Conservation (phyloP, 2,888 invertebrate genomes). For the Trimorus sp. region DNA sequence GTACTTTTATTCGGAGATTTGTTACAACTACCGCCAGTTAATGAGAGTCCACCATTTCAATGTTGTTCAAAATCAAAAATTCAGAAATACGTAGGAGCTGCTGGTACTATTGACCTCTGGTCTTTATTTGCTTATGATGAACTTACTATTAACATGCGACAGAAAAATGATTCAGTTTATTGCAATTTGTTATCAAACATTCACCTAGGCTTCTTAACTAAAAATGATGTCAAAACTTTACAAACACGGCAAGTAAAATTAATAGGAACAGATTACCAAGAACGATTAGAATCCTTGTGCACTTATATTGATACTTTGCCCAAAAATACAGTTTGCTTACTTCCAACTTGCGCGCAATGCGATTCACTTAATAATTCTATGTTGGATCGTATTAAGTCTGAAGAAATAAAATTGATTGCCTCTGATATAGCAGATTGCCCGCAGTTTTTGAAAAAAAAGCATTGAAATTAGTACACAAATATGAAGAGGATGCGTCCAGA, state of each 20-base stretch:
- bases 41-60: conserved; percentile 68
- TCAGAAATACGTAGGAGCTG: conserved; percentile 68
- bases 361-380: conserved; percentile 59
- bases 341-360: conserved; percentile 7
- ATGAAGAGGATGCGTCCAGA: conserved; percentile 64
- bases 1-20: conserved; percentile 73
- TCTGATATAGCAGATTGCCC: conserved; percentile 66
- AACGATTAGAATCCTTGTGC: background rate
- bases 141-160: conserved; percentile 72
- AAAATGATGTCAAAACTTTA: conserved; percentile 20
- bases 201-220: conserved; percentile 34
- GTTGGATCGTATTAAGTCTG: conserved; percentile 60
- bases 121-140: conserved; percentile 70
- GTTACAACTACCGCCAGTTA: conserved; percentile 73
- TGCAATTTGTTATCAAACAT: conserved; percentile 66
- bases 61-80: conserved; percentile 64
- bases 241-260: conserved; percentile 22
- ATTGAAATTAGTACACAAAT: conserved; percentile 47
- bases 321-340: background rate
- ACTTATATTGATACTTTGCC: background rate
- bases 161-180: conserved; percentile 66
- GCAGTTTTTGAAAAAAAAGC: conserved; percentile 55
- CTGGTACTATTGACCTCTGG: conserved; percentile 70
- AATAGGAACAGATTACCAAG: background rate
- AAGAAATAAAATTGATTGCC: conserved; percentile 23